A percentile compares a stretch with the other conserved stretches of the same genome.
Conservation (phyloP, 2,797 vertebrate genomes). For the Sebastes vulpes region DNA sequence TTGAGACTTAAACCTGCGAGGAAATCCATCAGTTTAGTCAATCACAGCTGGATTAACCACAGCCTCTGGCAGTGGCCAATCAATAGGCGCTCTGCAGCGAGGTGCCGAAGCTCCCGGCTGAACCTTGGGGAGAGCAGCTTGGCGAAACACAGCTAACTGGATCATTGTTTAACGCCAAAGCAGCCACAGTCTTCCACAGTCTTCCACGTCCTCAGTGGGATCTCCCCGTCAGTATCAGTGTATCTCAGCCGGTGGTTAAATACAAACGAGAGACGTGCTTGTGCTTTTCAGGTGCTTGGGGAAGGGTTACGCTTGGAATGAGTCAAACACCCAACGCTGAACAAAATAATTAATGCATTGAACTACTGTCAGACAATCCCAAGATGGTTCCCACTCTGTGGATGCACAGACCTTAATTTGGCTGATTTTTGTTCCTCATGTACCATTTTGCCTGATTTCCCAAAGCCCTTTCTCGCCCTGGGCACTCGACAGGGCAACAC, state of each 20-base stretch:
- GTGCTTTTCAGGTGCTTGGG: slow-evolving; percentile 6
- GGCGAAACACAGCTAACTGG: slow-evolving; percentile 25
- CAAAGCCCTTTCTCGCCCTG: not conserved
- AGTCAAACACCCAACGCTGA: slow-evolving; percentile 9
- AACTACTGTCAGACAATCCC: not conserved
- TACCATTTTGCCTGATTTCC: not conserved
- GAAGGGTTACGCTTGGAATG: not conserved
- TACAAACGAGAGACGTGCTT: not conserved
- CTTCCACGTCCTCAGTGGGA: slow-evolving; percentile 11
- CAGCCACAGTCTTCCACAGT: not conserved
- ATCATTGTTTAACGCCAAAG: slow-evolving; percentile 26
- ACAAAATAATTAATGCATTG: slow-evolving; percentile 25
- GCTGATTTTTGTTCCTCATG: not conserved
- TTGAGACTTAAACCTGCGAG: slow-evolving; percentile 37
- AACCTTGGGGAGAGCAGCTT: slow-evolving; percentile 12
- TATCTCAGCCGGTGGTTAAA: slow-evolving; percentile 44
- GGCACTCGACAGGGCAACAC: not conserved
- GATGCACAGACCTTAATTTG: not conserved
- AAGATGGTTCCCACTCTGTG: not conserved
- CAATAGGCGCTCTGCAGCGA: slow-evolving; percentile 38
- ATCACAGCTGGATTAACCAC: slow-evolving; percentile 67
- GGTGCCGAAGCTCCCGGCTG: slow-evolving; percentile 8
- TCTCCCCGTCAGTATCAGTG: slow-evolving; percentile 12
- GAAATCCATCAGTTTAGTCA: slow-evolving; percentile 57
- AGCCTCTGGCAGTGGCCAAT: slow-evolving; percentile 45